These are phyloP conservation scores for Nesometra sesokonis DNA, from an alignment of 35 echinoderm and acorn worm genomes.

Conservation along the genomic window DNA sequence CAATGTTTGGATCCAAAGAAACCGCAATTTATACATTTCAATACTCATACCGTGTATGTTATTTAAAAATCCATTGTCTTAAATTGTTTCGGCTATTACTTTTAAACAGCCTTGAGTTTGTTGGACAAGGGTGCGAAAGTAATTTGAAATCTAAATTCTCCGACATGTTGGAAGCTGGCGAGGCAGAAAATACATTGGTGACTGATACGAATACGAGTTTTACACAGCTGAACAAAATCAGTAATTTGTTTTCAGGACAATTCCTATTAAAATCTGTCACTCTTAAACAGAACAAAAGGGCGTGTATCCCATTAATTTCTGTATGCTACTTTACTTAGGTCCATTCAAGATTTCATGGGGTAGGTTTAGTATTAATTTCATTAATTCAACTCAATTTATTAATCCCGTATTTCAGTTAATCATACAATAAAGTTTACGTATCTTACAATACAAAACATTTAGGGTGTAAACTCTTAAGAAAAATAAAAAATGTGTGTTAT, in stretches of 20 bases:
- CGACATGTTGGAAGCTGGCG: not conserved
- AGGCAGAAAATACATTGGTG: not conserved
- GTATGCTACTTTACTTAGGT: no score
- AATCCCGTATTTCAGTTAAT: no score
- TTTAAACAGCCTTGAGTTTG: not conserved
- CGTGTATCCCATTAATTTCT: not conserved
- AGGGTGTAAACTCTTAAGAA: no score
- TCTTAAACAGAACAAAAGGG: not conserved
- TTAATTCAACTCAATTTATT: no score
- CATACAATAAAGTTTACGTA: no score
- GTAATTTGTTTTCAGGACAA: not conserved
- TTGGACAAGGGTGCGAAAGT: not conserved
- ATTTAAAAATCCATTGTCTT: slow-evolving; percentile 1
- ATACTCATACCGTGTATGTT: not conserved
- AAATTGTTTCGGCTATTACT: not conserved
- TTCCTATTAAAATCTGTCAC: not conserved
- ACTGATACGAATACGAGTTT: not conserved
- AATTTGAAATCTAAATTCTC: not conserved
- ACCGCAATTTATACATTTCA: not conserved
- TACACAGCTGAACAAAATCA: not conserved
- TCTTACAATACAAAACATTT: no score
- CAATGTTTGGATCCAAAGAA: not conserved
- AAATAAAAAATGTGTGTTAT: no score
- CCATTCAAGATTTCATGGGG: no score
- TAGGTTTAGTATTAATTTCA: no score